Percentiles rank a stretch among this genome's conserved stretches.
These are phyloP conservation scores for Glyphotaelius pellucidus DNA, from an alignment of 2,888 invertebrate genomes.

Conservation along the genomic window DNA sequence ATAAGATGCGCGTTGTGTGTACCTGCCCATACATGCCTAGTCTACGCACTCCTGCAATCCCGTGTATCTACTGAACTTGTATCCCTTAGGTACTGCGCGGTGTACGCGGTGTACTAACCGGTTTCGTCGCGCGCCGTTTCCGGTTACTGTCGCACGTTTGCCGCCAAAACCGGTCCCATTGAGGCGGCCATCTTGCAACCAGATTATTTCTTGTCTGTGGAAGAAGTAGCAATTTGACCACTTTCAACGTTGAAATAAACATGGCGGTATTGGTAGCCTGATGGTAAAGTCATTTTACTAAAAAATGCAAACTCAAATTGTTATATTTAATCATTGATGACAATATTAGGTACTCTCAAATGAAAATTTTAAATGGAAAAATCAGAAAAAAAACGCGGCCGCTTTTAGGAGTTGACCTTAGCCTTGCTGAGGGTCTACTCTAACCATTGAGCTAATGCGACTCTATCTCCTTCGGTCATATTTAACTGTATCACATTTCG, in stretches of 20 bases:
- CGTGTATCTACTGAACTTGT: neutral
- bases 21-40: neutral
- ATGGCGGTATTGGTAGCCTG: neutral
- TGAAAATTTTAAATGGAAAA: no score
- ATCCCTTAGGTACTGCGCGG: neutral
- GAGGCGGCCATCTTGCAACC: slow-evolving; percentile 35
- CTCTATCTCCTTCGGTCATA: no score
- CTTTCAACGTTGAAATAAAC: neutral
- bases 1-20: neutral
- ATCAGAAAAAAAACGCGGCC: no score
- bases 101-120: slow-evolving; percentile 6
- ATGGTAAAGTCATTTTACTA: neutral
- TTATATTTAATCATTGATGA: no score
- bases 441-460: no score
- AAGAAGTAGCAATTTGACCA: neutral
- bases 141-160: slow-evolving; percentile 37
- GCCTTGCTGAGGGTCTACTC: no score
- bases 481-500: no score
- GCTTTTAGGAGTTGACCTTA: no score
- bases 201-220: neutral
- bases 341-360: no score
- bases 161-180: slow-evolving; percentile 38
- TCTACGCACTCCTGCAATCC: neutral
- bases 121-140: slow-evolving; percentile 49
- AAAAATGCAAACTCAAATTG: neutral